Conservation (phyloP, 1,140 invertebrate genomes). For the Drosophila pruinosa region DNA sequence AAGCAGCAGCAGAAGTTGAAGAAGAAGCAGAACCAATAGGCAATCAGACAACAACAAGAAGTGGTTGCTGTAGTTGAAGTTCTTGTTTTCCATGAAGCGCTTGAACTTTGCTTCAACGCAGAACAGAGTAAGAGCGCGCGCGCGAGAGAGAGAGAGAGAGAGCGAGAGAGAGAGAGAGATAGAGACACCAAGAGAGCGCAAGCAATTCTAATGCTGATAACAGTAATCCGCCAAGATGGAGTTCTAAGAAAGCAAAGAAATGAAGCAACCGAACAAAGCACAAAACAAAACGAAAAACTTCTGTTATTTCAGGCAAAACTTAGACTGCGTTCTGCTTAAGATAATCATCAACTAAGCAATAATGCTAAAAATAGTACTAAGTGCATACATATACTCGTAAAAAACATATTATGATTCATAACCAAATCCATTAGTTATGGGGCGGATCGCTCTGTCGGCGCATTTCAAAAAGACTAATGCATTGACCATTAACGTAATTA, state of each 20-base stretch:
- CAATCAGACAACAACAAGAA: constrained; percentile 4
- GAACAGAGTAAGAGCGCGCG: constrained; percentile 7
- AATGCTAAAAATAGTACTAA: not conserved
- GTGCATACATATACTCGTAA: no score
- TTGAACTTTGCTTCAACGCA: constrained; percentile 33
- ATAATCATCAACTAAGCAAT: not conserved
- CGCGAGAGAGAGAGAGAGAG: not conserved
- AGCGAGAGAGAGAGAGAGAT: not conserved
- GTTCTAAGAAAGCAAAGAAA: not conserved
- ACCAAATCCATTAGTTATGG: no score
- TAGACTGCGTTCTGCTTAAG: not conserved
- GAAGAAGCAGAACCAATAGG: constrained; percentile 5
- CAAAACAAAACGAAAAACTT: not conserved
- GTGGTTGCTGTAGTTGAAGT: not conserved
- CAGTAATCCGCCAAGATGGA: constrained; percentile 26
- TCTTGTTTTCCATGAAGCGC: constrained; percentile 25
- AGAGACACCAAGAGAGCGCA: not conserved
- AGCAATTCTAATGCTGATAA: constrained; percentile 33
- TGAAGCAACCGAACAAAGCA: not conserved
- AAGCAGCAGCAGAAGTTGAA: not conserved
- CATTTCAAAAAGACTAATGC: constrained; percentile 2
- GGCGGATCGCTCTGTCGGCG: no score
- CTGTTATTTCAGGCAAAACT: not conserved
- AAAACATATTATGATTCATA: no score
- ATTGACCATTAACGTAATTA: not conserved